Base-by-base conservation (phyloP, 2,113 vertebrate species). In the Dascyllus trimaculatus region DNA sequence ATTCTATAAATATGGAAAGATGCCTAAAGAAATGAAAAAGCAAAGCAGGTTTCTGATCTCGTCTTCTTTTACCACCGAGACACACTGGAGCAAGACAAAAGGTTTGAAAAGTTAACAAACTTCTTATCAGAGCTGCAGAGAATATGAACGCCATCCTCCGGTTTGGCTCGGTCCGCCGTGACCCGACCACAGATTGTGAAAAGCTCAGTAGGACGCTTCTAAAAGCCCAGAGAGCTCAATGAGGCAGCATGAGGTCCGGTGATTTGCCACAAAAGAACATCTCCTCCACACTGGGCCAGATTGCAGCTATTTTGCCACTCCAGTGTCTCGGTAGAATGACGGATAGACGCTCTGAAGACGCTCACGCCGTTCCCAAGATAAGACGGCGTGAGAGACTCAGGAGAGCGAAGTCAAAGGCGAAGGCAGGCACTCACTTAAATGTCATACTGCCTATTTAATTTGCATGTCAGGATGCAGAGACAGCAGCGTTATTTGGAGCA, bases 361-460 rank as follows among this genome's bases (percentile, higher is more conserved):
- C 54, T 84, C 78, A 45, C 81, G 82, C 81, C 84, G 86, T 85
- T 80, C 66, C 9, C 49, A 65, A 83, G 85, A 87, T 54, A 80
- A 73, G 73, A 84, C 57, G 52, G 75, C 63, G 46, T 62, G 71
- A 81, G 58, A 69, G 69, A 73, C 59, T 53, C 32, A 38, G 72
- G 48, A 71, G 74, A 68, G 45, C 5, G 1, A 69, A 75, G 84
- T 61, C 70, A 82, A 75, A 89, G 84, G 71, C 75, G 46, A 80
- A 68, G 66, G 63, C 56, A 76, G 65, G 63, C 65, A 60, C 76
- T 84, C 49, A 81, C 84, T 86, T 86, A 83, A 80, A 83, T 86
- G 77, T 80, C 78, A 89, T 24, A 56, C 63, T 82, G 79, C 75
- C 86, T 80, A 52, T 84, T 86, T 75, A 24, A 87, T 91, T 92